A percentile compares a stretch with the other conserved stretches of the same genome.
Evolutionary conservation across 2,888 invertebrate species (phyloP).

Genomic region (Drosophila neutralis): DNA sequence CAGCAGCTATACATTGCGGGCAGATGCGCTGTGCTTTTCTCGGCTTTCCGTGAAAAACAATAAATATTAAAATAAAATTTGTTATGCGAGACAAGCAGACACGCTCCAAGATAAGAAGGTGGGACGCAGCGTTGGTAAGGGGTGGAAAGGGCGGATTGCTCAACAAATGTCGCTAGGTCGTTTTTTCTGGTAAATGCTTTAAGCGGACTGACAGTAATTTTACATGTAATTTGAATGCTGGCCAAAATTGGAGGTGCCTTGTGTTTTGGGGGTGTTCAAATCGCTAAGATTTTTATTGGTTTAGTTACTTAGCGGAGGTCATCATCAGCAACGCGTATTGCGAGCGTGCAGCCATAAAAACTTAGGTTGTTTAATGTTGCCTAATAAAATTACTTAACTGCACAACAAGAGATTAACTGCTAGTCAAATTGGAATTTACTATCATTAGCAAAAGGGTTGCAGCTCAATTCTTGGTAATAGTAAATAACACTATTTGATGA

Average conservation of each 20-base stretch:
- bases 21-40: constrained; percentile 62
- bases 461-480: not conserved
- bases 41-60: constrained; percentile 73
- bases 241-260: constrained; percentile 17
- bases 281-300: constrained; percentile 38
- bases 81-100: constrained; percentile 67
- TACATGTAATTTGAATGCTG: constrained; percentile 72
- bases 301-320: constrained; percentile 10
- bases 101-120: constrained; percentile 38
- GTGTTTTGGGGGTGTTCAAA: constrained; percentile 9
- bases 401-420: not conserved
- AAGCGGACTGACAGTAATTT: constrained; percentile 73
- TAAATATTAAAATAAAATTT: constrained; percentile 78
- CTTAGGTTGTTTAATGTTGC: not conserved
- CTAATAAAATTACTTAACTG: not conserved
- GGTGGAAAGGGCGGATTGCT: not conserved
- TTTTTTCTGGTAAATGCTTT: constrained; percentile 57
- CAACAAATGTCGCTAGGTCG: constrained; percentile 52
- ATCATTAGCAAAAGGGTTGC: not conserved
- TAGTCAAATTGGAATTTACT: not conserved
- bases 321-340: constrained; percentile 7
- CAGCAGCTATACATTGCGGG: constrained; percentile 9
- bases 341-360: constrained; percentile 2
- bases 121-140: not conserved
- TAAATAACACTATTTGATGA: not conserved